Evolutionary conservation across 2,113 vertebrate genomes (phyloP).

Genomic region (Ammospiza caudacuta): DNA sequence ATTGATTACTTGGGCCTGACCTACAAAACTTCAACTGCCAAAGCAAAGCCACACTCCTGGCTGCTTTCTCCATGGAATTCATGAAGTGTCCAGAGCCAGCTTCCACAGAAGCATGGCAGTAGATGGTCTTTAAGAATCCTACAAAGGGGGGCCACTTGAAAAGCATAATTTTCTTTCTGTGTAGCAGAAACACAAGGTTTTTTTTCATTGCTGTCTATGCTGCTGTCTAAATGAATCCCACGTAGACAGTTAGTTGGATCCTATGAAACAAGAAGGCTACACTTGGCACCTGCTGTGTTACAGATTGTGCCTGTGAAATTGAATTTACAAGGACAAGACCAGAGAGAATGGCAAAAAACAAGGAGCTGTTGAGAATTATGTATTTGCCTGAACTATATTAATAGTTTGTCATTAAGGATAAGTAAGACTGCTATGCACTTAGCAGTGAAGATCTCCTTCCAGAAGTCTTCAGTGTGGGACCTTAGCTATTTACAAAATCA

Average conservation of each 20-base stretch:
- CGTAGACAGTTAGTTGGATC: constrained; percentile 37
- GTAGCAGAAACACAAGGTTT: background rate
- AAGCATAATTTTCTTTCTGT: background rate
- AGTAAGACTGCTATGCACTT: background rate
- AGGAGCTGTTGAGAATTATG: background rate
- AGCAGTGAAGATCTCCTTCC: background rate
- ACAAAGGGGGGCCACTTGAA: background rate
- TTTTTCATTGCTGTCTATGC: background rate
- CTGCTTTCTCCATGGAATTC: background rate
- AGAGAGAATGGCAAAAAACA: constrained; percentile 32
- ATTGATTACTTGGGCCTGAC: background rate
- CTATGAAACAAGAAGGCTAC: constrained; percentile 51
- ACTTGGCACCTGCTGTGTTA: constrained; percentile 51
- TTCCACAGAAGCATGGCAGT: background rate
- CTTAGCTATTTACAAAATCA: background rate
- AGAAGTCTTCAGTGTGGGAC: background rate
- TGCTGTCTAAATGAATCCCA: constrained; percentile 41
- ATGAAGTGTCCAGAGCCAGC: background rate
- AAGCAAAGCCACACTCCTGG: background rate
- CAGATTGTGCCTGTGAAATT: constrained; percentile 56
- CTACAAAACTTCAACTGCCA: background rate
- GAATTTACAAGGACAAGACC: constrained; percentile 55
- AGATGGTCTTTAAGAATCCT: background rate
- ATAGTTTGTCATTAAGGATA: constrained; percentile 16
- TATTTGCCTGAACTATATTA: background rate